A percentile compares a stretch with the other conserved stretches of the same genome.
These are phyloP conservation scores for Pristis pectinata DNA, from an alignment of 2,797 vertebrate genomes.

Conservation along the genomic window DNA sequence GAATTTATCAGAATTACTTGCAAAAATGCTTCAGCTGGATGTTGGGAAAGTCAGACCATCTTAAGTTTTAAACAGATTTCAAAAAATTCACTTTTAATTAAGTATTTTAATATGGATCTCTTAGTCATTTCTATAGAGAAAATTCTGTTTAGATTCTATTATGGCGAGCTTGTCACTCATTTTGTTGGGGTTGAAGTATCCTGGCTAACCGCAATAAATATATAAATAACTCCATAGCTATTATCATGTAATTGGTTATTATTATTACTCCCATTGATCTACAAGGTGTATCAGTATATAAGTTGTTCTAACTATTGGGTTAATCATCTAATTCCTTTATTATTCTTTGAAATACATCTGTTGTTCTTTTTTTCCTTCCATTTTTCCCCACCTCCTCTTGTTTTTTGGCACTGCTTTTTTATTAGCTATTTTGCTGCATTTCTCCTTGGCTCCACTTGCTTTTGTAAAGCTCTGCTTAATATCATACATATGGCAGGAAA, in stretches of 20 bases:
- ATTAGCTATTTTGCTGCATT: neutral
- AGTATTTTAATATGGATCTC: neutral
- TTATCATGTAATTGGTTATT: neutral
- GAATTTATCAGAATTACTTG: neutral
- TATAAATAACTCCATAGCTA: neutral
- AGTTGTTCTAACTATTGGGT: neutral
- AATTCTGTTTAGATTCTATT: neutral
- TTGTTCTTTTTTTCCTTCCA: neutral
- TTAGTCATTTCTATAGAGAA: neutral
- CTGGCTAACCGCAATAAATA: neutral
- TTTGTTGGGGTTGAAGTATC: neutral
- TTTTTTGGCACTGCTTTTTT: neutral
- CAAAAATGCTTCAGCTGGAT: neutral
- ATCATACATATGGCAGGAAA: neutral
- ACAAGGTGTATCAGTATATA: neutral
- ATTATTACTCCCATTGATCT: neutral
- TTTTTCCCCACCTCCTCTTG: neutral
- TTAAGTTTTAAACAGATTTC: neutral
- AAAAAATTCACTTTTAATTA: conserved; percentile 19
- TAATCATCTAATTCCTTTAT: neutral
- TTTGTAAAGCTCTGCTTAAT: conserved; percentile 25
- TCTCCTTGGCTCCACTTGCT: neutral
- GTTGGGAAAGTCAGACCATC: neutral
- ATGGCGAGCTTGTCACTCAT: neutral
- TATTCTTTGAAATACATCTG: neutral